Evolutionary conservation across 2,888 invertebrate species (phyloP), one percentile per base, ranked within the genome.

Genomic region (Drosophila merina): DNA sequence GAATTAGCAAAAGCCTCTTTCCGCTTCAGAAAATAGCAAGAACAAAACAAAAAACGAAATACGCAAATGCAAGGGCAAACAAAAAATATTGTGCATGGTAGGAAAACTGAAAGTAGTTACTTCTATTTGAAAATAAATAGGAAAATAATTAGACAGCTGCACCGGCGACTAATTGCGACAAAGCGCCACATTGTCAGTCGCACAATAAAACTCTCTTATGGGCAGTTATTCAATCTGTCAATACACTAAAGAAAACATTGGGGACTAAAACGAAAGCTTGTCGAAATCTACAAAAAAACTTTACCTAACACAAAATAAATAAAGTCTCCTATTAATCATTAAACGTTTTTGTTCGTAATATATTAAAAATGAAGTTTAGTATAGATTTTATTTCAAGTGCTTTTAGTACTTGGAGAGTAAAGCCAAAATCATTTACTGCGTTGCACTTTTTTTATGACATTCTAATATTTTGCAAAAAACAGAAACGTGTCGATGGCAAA

Each of bases 81-180:
- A 20, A 68, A 31, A 40, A 48, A 6, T 10, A 30, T 10, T 28
- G 8, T 54, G 44, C 30, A 14, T 47, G 45, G n/a, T 12, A 8
- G 54, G 49, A 42, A 9, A 38, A 40, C 52, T 9, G 30, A 68
- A 52, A 28, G 69, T 68, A 54, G 31, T 25, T 50, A 67, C 50
- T 50, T 20, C 20, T 20, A 20, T 20, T 20, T 56, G 69, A 62
- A 79, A 62, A 72, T 68, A 78, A 31, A 36, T 60, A 59, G 57
- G 33, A 49, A 51, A 68, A 71, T 63, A 79, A 79, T 72, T 79
- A 59, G 67, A 67, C 83, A 79, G 68, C 71, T 79, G 86, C 66
- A 72, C 49, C 25, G 57, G 57, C 47, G 48, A 51, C 67, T 72
- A 54, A 33, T 42, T 52, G 57, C 30, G 30, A 36, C 59, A 50